phyloP scores from a whole-genome alignment of 2,797 vertebrate species.

The Pteronotus mesoamericanus region DNA sequence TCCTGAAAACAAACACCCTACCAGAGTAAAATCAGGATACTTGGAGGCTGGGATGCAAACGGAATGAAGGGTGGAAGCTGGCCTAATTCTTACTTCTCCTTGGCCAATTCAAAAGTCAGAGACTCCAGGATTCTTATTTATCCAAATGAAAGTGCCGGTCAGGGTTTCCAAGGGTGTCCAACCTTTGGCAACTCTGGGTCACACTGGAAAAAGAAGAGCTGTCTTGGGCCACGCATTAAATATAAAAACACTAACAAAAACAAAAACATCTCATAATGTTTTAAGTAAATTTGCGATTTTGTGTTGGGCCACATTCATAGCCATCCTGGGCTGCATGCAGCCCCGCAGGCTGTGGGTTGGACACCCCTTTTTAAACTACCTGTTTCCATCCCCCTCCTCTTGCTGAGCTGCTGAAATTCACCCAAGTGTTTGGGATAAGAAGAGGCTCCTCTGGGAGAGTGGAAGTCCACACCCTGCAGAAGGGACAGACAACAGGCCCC shows the following conservation, averaged over 20 bases:
- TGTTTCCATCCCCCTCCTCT: constrained; percentile 42
- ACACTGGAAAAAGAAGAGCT: too few species aligned
- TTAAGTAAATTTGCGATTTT: too few species aligned
- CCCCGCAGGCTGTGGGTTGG: too few species aligned
- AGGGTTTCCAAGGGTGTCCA: background rate
- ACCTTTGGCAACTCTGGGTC: too few species aligned
- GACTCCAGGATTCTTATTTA: background rate
- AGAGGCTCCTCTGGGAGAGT: background rate
- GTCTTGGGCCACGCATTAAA: too few species aligned
- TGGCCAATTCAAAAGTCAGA: background rate
- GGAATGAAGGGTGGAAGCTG: background rate
- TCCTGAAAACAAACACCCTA: background rate
- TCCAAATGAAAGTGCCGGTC: background rate
- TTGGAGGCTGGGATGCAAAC: background rate
- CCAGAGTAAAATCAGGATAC: background rate
- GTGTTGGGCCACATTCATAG: too few species aligned
- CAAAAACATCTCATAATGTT: too few species aligned
- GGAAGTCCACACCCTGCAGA: background rate
- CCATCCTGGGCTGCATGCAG: too few species aligned
- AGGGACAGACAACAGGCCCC: background rate
- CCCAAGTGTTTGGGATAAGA: constrained; percentile 11
- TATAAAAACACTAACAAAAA: too few species aligned
- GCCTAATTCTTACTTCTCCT: background rate
- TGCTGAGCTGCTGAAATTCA: background rate
- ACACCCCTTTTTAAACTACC: background rate